Base-by-base conservation (phyloP, 2,113 vertebrate species). In the Ophiodon elongatus region DNA sequence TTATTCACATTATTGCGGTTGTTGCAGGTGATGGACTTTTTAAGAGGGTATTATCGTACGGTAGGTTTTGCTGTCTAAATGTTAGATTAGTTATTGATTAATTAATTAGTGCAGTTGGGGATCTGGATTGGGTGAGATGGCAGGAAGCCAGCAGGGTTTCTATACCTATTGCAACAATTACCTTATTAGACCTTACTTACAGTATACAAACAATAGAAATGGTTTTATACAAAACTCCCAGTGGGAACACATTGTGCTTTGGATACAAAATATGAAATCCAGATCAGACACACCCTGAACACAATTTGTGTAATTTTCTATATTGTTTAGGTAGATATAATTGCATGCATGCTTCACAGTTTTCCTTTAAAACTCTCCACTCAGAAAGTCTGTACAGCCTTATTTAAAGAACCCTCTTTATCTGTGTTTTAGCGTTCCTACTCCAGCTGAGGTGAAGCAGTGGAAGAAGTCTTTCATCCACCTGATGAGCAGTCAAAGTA, bases 381-480 rank as follows among this genome's bases (percentile, higher is more conserved):
- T 39, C 50, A 23, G n/a, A 62, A 65, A 27, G 0, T 56, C 11
- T 33, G 3, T 47, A 3, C 6, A 65, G 8, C 11, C 15, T 63
- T 19, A 25, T 31, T 60, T 6, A 60, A 59, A 62, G 23, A 37
- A 4, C 3, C 1, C 14, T 8, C 3, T 47, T 14, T 13, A 0
- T 60, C 17, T 77, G 25, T 80, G 17, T 82, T 89, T 66, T 29
- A 98, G 97, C 85, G 80, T 93, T 52, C 94, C 94, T 43, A 92
- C 91, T 73, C 93, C 93, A 66, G 93, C 95, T 15, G 97, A 99
- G 91, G 93, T 96, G 66, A 95, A 95, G 75, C 97, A 96, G 90
- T 99, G 98, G 97, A 97, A 95, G 84, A 95, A 97, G 79, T 97
- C 97, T 2, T 94, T 99, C 94, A 96, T 94, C 91, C 95, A 96